Conservation (phyloP, 2,113 vertebrate species). For the Sprattus sprattus region DNA sequence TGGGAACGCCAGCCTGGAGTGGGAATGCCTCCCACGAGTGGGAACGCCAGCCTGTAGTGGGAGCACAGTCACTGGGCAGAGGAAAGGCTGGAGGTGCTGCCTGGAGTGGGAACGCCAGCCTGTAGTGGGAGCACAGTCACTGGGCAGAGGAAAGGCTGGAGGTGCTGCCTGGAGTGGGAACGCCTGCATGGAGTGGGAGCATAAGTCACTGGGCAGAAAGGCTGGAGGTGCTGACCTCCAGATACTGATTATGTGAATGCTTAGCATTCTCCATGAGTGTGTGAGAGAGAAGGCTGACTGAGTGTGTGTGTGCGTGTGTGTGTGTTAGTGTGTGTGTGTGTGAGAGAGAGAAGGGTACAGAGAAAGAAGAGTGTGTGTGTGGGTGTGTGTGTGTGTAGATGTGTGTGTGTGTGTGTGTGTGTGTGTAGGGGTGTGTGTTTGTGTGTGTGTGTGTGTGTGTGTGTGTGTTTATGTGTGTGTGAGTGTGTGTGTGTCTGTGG, state of each 20-base stretch:
- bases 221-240: constrained; percentile 4
- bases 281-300: neutral
- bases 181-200: too few species aligned
- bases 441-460: neutral
- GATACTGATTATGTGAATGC: constrained; percentile 36
- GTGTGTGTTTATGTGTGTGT: constrained; percentile 3
- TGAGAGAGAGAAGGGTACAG: too few species aligned
- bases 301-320: too few species aligned
- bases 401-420: constrained; percentile 2
- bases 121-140: too few species aligned
- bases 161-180: too few species aligned
- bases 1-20: too few species aligned
- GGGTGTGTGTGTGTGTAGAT: neutral
- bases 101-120: too few species aligned
- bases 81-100: too few species aligned
- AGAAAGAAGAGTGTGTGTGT: neutral
- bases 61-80: constrained; percentile 12
- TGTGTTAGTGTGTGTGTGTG: neutral
- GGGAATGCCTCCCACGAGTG: too few species aligned
- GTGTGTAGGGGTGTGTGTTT: constrained; percentile 17
- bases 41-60: neutral
- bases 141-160: neutral
- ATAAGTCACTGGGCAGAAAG: too few species aligned
- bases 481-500: neutral
- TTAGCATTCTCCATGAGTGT: constrained; percentile 4